Percentiles rank a stretch among this genome's conserved stretches.
Evolutionary conservation across 2,888 invertebrate species (phyloP).

Genomic region (Trissolcus brochymenae): DNA sequence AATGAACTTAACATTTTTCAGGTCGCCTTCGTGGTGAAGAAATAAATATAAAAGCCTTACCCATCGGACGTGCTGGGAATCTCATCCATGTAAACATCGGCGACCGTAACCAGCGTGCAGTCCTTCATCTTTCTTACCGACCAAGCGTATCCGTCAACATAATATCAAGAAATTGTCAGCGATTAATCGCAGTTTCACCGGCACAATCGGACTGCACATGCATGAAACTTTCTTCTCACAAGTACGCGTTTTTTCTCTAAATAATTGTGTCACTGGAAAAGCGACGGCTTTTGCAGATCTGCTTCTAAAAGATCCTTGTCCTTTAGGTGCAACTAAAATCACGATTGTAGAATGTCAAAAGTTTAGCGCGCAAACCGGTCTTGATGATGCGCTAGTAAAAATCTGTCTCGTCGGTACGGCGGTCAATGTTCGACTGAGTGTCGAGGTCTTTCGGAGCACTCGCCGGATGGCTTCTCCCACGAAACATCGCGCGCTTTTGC

Average conservation of each 20-base stretch:
- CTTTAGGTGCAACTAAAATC: too few species aligned
- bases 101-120: conserved; percentile 29
- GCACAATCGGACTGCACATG: conserved; percentile 3
- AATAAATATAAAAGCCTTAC: conserved; percentile 8
- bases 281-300: too few species aligned
- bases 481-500: conserved; percentile 25
- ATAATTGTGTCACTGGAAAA: too few species aligned
- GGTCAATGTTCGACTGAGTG: conserved; percentile 54
- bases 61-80: conserved; percentile 39
- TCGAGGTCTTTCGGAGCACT: conserved; percentile 29
- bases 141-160: conserved; percentile 13
- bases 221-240: conserved; percentile 3
- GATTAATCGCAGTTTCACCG: conserved; percentile 9
- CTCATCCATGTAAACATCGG: conserved; percentile 42
- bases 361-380: neutral
- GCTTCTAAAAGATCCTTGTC: too few species aligned
- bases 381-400: conserved; percentile 16
- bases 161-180: conserved; percentile 10
- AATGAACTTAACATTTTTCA: neutral
- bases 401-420: conserved; percentile 32
- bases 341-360: too few species aligned
- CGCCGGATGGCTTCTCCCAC: conserved; percentile 43
- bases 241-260: neutral
- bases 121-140: conserved; percentile 41
- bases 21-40: too few species aligned